These are phyloP conservation scores for Sparidentex hasta DNA, from an alignment of 2,797 vertebrate species.

Conservation along the genomic window DNA sequence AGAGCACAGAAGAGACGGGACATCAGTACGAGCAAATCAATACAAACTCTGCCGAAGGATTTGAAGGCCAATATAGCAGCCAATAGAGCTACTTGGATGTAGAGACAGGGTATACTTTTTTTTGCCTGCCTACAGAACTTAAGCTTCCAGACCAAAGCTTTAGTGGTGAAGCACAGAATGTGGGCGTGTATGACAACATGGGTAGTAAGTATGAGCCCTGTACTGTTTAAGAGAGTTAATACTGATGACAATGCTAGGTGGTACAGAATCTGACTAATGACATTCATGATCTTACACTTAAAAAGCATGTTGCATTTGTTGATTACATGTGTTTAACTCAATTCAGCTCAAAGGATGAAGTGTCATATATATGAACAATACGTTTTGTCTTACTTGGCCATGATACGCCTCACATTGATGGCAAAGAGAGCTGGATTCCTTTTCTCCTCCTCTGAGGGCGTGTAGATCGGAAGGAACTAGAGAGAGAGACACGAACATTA, in stretches of 20 bases:
- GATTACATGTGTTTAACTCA: background rate
- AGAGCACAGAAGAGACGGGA: conserved; percentile 46
- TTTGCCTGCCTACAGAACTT: background rate
- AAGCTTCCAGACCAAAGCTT: background rate
- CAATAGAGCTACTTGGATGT: conserved; percentile 18
- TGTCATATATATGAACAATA: background rate
- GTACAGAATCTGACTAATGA: background rate
- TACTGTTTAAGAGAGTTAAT: background rate
- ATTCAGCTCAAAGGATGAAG: background rate
- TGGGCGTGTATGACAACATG: conserved; percentile 8
- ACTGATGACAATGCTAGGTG: background rate
- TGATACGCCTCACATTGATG: conserved; percentile 93
- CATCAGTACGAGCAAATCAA: conserved; percentile 53
- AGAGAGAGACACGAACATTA: conserved; percentile 30
- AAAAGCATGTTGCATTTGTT: background rate
- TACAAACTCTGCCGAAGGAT: conserved; percentile 36
- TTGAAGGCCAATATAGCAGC: conserved; percentile 14
- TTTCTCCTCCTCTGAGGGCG: conserved; percentile 94
- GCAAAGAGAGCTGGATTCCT: conserved; percentile 93
- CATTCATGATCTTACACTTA: background rate
- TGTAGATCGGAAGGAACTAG: conserved; percentile 96
- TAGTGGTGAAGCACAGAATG: conserved; percentile 11
- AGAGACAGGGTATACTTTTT: background rate
- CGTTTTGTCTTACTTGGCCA: conserved; percentile 93
- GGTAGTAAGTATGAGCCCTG: background rate